phyloP scores from a whole-genome alignment of 2,113 vertebrate species.

The Rhodinocichla rosea region DNA sequence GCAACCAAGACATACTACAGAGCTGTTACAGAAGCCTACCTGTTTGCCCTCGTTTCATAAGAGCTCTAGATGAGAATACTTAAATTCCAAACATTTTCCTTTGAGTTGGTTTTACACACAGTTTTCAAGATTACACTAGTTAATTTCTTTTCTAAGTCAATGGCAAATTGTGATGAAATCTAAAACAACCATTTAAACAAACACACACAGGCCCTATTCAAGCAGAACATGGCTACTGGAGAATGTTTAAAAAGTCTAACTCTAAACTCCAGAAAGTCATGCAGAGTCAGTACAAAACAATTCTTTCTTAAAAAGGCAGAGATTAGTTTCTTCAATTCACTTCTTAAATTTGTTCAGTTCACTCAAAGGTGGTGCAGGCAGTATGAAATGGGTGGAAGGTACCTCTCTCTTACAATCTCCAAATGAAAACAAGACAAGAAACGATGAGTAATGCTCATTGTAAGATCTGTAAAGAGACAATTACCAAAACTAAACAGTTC shows the following conservation, averaged over 20 bases:
- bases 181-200: background rate
- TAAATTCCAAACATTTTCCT: background rate
- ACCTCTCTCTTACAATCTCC: background rate
- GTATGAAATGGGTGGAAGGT: background rate
- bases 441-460: background rate
- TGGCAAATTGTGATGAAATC: background rate
- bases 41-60: background rate
- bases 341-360: background rate
- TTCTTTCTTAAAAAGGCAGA: background rate
- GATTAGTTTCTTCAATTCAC: background rate
- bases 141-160: background rate
- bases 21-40: background rate
- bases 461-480: background rate
- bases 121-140: background rate
- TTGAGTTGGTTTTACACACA: background rate
- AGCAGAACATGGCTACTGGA: background rate
- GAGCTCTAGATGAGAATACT: background rate
- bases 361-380: background rate
- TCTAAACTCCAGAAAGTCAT: background rate
- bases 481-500: background rate
- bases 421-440: background rate
- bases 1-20: background rate
- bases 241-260: background rate
- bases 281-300: background rate
- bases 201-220: fast-evolving